Percentiles rank a stretch among this genome's conserved stretches.
phyloP scores from a whole-genome alignment of 2,113 vertebrate species.

The Balaeniceps rex region DNA sequence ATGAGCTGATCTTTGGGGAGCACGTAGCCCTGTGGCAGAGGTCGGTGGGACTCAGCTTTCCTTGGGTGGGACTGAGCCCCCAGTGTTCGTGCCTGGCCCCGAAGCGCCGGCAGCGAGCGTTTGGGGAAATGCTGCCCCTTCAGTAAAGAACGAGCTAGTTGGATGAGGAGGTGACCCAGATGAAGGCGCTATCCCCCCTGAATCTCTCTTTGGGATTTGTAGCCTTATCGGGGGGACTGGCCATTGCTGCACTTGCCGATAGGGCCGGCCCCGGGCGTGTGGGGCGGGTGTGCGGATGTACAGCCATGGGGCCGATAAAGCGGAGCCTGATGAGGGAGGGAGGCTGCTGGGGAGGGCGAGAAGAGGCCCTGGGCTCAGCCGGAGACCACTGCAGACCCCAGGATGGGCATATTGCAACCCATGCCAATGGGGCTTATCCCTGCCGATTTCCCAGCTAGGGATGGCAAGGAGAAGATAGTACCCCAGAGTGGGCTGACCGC shows the following conservation, averaged over 20 bases:
- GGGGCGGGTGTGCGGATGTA: background rate
- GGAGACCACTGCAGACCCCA: background rate
- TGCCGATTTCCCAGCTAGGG: fast-evolving
- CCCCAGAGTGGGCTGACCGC: background rate
- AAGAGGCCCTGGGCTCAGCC: background rate
- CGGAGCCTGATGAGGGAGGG: background rate
- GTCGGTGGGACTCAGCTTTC: background rate
- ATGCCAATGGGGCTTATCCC: background rate
- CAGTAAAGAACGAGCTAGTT: background rate
- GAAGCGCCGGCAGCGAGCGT: background rate
- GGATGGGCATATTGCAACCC: background rate
- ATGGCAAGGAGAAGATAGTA: background rate
- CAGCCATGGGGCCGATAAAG: background rate
- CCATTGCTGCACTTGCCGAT: background rate
- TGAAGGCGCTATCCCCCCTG: background rate
- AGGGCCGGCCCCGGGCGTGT: background rate
- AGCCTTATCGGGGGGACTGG: background rate
- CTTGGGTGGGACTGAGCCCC: background rate
- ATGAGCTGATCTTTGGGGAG: background rate
- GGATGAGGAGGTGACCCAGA: background rate
- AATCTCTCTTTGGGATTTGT: constrained; percentile 11
- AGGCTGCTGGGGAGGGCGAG: background rate
- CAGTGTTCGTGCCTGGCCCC: background rate
- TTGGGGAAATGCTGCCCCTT: background rate
- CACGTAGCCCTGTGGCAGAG: fast-evolving